A percentile compares a stretch with the other conserved stretches of the same genome.
Conservation (phyloP, 2,888 invertebrate species). For the Antheraea yamamai region DNA sequence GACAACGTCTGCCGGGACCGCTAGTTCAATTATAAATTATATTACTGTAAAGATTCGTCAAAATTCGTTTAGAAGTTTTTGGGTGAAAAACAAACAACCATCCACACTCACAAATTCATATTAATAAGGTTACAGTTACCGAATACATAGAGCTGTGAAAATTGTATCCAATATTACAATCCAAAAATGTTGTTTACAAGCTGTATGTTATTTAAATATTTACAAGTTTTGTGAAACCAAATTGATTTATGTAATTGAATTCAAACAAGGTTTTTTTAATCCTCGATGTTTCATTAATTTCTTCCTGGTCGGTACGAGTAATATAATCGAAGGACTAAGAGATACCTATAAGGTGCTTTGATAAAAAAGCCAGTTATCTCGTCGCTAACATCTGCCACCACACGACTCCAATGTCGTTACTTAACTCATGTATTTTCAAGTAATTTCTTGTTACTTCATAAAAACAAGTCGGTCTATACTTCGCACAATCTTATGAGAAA, state of each 20-base stretch:
- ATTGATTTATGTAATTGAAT: neutral
- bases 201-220: too few species aligned
- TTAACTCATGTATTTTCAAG: conserved; percentile 8
- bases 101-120: too few species aligned
- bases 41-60: too few species aligned
- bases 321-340: conserved; percentile 3
- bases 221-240: too few species aligned
- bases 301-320: neutral
- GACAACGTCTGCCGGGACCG: too few species aligned
- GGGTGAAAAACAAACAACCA: too few species aligned
- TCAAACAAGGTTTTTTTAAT: neutral
- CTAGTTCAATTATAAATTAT: too few species aligned
- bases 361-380: conserved; percentile 6
- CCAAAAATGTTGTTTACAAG: too few species aligned
- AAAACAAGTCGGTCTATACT: neutral
- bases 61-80: too few species aligned
- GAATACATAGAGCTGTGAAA: too few species aligned
- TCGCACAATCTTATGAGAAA: neutral
- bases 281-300: neutral
- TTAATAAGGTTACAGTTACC: too few species aligned
- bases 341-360: neutral
- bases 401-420: neutral
- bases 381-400: neutral
- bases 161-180: too few species aligned
- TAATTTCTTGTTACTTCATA: neutral